Conservation (phyloP, 2,797 vertebrate species). For the Catostomus latipinnis region DNA sequence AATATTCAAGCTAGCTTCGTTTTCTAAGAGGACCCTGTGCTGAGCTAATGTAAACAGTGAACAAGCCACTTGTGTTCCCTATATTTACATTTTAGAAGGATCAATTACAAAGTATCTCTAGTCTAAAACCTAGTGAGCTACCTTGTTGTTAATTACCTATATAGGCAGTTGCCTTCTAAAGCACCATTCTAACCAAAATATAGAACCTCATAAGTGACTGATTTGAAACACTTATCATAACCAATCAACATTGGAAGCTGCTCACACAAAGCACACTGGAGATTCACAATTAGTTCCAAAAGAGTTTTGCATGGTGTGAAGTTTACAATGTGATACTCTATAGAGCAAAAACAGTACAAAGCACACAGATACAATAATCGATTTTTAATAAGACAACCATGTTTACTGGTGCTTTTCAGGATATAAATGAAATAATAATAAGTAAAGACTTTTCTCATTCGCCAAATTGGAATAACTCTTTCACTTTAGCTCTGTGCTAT, state of each 20-base stretch:
- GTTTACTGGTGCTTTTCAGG: too few species aligned
- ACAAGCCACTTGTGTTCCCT: slow-evolving; percentile 76
- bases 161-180: neutral
- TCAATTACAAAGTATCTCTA: slow-evolving; percentile 68
- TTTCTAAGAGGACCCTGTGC: too few species aligned
- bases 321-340: neutral
- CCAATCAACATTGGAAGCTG: neutral
- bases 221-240: neutral
- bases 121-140: neutral
- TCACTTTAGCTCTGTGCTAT: too few species aligned
- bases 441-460: too few species aligned
- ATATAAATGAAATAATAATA: too few species aligned
- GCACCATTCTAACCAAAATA: too few species aligned
- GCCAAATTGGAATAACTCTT: too few species aligned
- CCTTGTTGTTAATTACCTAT: neutral
- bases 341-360: too few species aligned
- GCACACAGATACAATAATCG: too few species aligned
- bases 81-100: slow-evolving; percentile 77
- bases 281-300: neutral
- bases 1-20: slow-evolving; percentile 64
- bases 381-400: too few species aligned
- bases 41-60: slow-evolving; percentile 61
- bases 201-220: neutral
- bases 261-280: neutral
- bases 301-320: neutral